Base-by-base conservation (phyloP, 2,797 vertebrate genomes). In the Melanotaenia boesemani region DNA sequence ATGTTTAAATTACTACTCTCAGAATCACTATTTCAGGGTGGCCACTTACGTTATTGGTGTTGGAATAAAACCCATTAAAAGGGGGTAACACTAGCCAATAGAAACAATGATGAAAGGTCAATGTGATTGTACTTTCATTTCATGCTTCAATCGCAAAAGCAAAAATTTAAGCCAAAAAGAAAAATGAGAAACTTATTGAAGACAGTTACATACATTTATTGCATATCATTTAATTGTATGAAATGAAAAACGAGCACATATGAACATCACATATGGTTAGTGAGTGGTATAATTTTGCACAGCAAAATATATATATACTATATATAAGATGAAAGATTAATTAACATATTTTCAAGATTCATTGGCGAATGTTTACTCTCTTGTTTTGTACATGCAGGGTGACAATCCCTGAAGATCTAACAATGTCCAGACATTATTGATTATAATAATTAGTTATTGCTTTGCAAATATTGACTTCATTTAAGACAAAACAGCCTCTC, bases 231-330 rank as follows among this genome's bases (percentile, higher is more conserved):
- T 94, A 95, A 92, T 93, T 91, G 92, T 95, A 94, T 93, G 97
- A 97, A 97, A 96, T 94, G 95, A 95, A 97, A 91, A 89, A 94
- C 80, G 89, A 97, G 95, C 96, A 98, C 96, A 97, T 96, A 97
- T 95, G 95, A 97, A 97, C 96, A 96, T 97, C 96, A 98, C 96
- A 98, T 96, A 94, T 96, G 95, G 96, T 98, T 97, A 97, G 97
- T 98, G 95, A 97, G 95, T 97, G 96, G 97, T 97, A 97, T 97
- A 88, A 98, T 99, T 99, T 99, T 99, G 97, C 97, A 98, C 97
- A 99, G 97, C 97, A 98, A 98, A 98, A 96, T 70, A 70, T 55
- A 63, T 97, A 95, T 95, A 95, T 95, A 97, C 97, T 86, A 84
- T 88, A 89, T 90, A 93, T 83, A 91, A 93, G 94, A 93, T 92